Conservation (phyloP, 2,113 vertebrate species). For the Cebus imitator region DNA sequence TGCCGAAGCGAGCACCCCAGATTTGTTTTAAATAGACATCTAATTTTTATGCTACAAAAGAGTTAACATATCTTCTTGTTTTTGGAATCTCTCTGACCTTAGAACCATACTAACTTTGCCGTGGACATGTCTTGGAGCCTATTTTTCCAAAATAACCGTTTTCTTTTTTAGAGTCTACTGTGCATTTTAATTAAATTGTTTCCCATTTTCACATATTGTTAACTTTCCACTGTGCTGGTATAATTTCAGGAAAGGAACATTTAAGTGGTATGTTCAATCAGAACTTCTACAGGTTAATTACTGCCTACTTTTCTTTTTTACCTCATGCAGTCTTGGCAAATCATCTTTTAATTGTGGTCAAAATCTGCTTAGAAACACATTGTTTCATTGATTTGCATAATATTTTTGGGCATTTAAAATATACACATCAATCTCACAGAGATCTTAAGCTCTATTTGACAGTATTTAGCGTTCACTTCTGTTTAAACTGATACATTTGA, state of each 20-base stretch:
- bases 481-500: background rate
- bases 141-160: constrained; percentile 21
- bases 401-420: background rate
- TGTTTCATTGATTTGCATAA: background rate
- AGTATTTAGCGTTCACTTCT: background rate
- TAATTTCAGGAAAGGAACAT: constrained; percentile 16
- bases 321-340: constrained; percentile 10
- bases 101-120: background rate
- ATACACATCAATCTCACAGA: background rate
- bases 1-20: background rate
- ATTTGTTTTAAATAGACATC: constrained; percentile 42
- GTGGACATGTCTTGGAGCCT: background rate
- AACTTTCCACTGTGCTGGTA: background rate
- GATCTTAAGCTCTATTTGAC: background rate
- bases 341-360: background rate
- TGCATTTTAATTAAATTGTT: constrained; percentile 12
- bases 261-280: background rate
- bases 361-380: constrained; percentile 13
- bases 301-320: background rate
- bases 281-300: constrained; percentile 11
- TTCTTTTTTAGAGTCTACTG: background rate
- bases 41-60: constrained; percentile 6
- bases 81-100: background rate
- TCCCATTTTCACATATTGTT: background rate
- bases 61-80: background rate